Evolutionary conservation across 1,140 invertebrate species (phyloP).

Genomic region (Drosophila dunni): DNA sequence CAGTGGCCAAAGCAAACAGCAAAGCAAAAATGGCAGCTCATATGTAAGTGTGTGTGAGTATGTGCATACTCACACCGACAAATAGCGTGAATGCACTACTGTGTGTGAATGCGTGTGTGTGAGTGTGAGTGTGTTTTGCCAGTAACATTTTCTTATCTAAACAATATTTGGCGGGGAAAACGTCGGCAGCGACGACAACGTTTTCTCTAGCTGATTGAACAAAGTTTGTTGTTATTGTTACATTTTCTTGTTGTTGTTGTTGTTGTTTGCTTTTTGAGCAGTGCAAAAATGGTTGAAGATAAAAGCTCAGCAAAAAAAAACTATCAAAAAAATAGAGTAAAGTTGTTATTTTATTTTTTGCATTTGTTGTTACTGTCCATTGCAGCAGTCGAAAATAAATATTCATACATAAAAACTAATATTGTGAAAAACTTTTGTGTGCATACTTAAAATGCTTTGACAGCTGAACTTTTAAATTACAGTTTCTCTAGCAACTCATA

Average conservation of each 20-base stretch:
- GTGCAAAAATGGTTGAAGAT: slow-evolving; percentile 40
- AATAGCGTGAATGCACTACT: not conserved
- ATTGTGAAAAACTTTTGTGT: too few species aligned
- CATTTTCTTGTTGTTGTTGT: slow-evolving; percentile 24
- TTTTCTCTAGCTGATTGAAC: slow-evolving; percentile 75
- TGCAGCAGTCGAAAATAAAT: slow-evolving; percentile 31
- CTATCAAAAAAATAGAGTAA: slow-evolving; percentile 10
- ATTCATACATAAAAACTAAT: slow-evolving; percentile 8
- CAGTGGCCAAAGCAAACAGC: slow-evolving; percentile 39
- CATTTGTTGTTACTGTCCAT: slow-evolving; percentile 11
- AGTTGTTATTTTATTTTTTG: slow-evolving; percentile 9
- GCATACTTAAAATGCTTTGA: too few species aligned
- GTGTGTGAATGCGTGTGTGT: not conserved
- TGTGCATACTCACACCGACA: not conserved
- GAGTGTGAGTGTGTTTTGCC: slow-evolving; percentile 15
- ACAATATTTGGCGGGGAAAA: slow-evolving; percentile 62
- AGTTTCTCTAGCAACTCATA: not conserved
- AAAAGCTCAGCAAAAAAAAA: slow-evolving; percentile 10
- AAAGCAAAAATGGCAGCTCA: slow-evolving; percentile 37
- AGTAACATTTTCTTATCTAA: slow-evolving; percentile 78
- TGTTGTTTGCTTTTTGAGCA: slow-evolving; percentile 43
- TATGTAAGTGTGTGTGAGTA: slow-evolving; percentile 2
- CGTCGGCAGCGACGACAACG: slow-evolving; percentile 29
- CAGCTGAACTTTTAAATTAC: not conserved
- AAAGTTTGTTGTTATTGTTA: slow-evolving; percentile 64